Evolutionary conservation across 2,797 vertebrate genomes (phyloP).

Genomic region (Tamandua tetradactyla): DNA sequence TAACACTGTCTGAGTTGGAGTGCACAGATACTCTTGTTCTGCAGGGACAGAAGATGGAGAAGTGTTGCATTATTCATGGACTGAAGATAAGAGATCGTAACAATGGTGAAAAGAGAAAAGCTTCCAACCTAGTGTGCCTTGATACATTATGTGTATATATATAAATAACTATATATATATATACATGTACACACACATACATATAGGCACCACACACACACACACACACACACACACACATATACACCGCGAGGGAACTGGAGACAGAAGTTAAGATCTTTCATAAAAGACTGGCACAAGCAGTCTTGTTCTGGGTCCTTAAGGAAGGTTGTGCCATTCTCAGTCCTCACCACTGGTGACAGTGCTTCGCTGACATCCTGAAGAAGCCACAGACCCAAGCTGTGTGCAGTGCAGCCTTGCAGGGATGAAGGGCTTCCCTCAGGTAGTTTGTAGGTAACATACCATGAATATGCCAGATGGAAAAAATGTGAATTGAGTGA

Average conservation of each 20-base stretch:
- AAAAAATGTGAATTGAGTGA: neutral
- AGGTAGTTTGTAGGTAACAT: neutral
- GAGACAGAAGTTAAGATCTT: neutral
- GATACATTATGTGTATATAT: too few relatives aligned
- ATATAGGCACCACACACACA: too few relatives aligned
- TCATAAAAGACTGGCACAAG: neutral
- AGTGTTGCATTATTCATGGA: neutral
- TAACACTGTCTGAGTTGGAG: neutral
- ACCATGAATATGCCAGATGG: neutral
- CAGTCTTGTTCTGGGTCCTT: neutral
- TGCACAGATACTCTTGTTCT: neutral
- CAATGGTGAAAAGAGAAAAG: neutral
- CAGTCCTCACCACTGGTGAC: neutral
- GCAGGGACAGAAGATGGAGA: neutral
- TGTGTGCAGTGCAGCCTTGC: too few relatives aligned
- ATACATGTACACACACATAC: too few relatives aligned
- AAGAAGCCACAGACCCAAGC: neutral
- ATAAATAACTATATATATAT: too few relatives aligned
- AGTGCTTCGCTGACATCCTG: neutral
- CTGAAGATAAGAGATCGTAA: neutral
- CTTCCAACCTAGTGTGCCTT: neutral
- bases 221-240: too few relatives aligned
- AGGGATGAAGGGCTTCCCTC: neutral
- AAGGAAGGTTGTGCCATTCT: neutral
- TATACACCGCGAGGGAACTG: neutral